Evolutionary conservation across 2,113 vertebrate genomes (phyloP).

Genomic region (Bolborhynchus lineola): DNA sequence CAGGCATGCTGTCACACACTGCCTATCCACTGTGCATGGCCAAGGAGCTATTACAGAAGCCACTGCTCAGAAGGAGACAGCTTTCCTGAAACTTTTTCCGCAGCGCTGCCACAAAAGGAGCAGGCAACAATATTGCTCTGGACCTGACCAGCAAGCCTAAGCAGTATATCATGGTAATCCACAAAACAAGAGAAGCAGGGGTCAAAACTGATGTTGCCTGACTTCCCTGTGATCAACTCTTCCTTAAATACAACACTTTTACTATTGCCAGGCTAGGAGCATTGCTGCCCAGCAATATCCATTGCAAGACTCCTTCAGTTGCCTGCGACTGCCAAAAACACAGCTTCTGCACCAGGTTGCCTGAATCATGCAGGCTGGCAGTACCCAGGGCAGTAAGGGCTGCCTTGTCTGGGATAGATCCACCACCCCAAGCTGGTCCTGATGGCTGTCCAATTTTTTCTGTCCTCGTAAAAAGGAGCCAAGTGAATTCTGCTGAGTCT

Average conservation of each 20-base stretch:
- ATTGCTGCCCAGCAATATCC: neutral
- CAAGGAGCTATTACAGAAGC: neutral
- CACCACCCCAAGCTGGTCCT: neutral
- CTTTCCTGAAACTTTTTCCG: neutral
- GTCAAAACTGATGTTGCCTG: neutral
- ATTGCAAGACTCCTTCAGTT: neutral
- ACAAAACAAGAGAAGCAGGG: neutral
- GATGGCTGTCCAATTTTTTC: neutral
- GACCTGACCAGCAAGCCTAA: neutral
- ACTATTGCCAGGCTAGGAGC: neutral
- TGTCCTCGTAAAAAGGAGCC: neutral
- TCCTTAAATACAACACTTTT: neutral
- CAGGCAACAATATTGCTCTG: neutral
- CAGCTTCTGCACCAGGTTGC: neutral
- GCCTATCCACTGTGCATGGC: accelerated
- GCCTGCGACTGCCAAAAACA: neutral
- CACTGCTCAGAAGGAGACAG: neutral
- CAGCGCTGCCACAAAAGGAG: neutral
- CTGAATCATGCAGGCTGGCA: neutral
- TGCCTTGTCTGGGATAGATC: accelerated
- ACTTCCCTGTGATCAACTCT: neutral
- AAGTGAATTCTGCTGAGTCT: neutral
- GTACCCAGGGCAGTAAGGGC: neutral
- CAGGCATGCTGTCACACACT: accelerated
- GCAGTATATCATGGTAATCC: neutral